Evolutionary conservation across 2,113 vertebrate genomes (phyloP).

Genomic region (Rhinolophus ferrumequinum): DNA sequence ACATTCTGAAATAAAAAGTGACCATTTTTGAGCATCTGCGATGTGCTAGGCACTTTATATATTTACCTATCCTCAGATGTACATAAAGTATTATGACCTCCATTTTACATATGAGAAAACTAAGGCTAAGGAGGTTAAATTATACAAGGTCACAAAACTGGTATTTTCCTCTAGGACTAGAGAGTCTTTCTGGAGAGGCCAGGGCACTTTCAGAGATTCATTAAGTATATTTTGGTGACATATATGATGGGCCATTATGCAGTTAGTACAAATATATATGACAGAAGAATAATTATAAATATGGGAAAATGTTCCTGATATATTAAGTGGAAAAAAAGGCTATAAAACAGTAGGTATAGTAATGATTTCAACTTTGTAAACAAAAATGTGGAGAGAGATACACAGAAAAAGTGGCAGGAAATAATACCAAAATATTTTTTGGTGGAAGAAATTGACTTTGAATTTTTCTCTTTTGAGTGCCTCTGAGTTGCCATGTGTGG

Average conservation of each 20-base stretch:
- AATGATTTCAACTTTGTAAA: neutral
- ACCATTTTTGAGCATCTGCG: neutral
- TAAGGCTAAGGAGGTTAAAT: neutral
- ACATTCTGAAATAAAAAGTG: neutral
- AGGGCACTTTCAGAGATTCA: neutral
- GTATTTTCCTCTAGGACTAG: neutral
- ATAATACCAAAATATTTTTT: neutral
- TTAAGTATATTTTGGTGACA: neutral
- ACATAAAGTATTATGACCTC: neutral
- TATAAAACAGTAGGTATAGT: neutral
- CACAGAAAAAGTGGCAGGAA: neutral
- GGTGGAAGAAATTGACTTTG: neutral
- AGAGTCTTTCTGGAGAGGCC: neutral
- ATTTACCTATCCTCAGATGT: neutral
- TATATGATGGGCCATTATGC: neutral
- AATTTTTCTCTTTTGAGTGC: neutral
- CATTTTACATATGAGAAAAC: constrained; percentile 2
- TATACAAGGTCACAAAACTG: neutral
- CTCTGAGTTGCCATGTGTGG: constrained; percentile 35
- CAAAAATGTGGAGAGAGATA: neutral
- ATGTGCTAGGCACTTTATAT: neutral
- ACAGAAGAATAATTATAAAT: neutral
- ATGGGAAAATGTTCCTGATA: neutral
- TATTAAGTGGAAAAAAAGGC: neutral
- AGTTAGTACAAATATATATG: neutral